Base-by-base conservation (phyloP, 1,140 invertebrate genomes). In the Oryctes rhinoceros region DNA sequence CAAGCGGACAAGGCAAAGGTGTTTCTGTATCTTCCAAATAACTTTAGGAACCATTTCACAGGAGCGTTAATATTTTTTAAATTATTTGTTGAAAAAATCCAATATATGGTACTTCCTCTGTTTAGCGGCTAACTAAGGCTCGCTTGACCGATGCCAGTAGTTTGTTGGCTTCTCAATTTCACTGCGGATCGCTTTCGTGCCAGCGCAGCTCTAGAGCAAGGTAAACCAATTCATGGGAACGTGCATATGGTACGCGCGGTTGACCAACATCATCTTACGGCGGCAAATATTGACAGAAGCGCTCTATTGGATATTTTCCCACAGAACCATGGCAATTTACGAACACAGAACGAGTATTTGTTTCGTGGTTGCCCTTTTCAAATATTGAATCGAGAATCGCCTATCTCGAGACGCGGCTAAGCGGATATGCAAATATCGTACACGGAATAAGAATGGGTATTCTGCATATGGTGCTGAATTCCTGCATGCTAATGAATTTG, bases 391-490 rank as follows among this genome's bases (percentile, higher is more conserved):
- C 49, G 49, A 53, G 49, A 59, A 18, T 59, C 11, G n/a, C 15
- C 53, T n/a, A 59, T 59, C 15, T 15, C 15, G 18, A 18, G 5
- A 59, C 53, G 18, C 6, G n/a, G 53, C 53, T 59, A 59, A 59
- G 18, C 53, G 53, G 53, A 59, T 18, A 59, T 59, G 53, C 53
- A 59, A 59, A 59, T 59, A 59, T 18, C 15, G 18, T 59, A 59
- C 53, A 44, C 53, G 7, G 15, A 59, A 6, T n/a, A 59, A 18
- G 18, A 59, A 18, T 18, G 18, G 18, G 53, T 59, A 59, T 59
- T 59, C 53, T 59, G 53, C 53, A 59, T 59, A 59, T 59, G 53
- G 53, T 59, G 53, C 18, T 59, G 53, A 59, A 59, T n/a, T 59
- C 53, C 18, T 59, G 15, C 53, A 59, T 59, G 53, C 15, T 59